Evolutionary conservation across 2,797 vertebrate genomes (phyloP).

Genomic region (Heteromormyrus szaboi): DNA sequence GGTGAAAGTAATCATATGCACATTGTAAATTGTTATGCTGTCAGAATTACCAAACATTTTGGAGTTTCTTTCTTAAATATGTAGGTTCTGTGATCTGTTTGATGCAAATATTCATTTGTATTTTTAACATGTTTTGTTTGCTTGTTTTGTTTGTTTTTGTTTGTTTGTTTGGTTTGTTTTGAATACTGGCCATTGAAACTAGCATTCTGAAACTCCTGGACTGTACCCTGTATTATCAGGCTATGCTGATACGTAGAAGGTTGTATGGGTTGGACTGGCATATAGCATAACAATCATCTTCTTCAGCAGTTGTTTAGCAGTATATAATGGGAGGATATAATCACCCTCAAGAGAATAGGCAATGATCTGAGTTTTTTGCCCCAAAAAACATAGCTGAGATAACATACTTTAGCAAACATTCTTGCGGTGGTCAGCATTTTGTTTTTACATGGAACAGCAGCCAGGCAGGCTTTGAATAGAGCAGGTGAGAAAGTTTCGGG

Average conservation of each 20-base stretch:
- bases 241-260: background rate
- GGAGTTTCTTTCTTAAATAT: background rate
- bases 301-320: background rate
- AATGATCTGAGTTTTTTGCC: background rate
- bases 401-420: background rate
- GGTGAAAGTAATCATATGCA: background rate
- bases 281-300: background rate
- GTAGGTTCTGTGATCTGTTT: background rate
- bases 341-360: background rate
- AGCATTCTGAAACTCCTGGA: background rate
- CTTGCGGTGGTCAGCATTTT: background rate
- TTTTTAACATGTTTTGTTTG: background rate
- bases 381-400: background rate
- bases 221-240: background rate
- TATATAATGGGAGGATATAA: background rate
- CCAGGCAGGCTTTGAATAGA: background rate
- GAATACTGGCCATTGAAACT: background rate
- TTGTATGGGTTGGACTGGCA: background rate
- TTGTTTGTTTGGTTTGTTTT: background rate
- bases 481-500: background rate
- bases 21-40: background rate
- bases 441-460: background rate
- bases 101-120: background rate
- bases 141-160: background rate
- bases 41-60: background rate